phyloP scores from a whole-genome alignment of 1,140 invertebrate species.

The Cotesia glomerata region DNA sequence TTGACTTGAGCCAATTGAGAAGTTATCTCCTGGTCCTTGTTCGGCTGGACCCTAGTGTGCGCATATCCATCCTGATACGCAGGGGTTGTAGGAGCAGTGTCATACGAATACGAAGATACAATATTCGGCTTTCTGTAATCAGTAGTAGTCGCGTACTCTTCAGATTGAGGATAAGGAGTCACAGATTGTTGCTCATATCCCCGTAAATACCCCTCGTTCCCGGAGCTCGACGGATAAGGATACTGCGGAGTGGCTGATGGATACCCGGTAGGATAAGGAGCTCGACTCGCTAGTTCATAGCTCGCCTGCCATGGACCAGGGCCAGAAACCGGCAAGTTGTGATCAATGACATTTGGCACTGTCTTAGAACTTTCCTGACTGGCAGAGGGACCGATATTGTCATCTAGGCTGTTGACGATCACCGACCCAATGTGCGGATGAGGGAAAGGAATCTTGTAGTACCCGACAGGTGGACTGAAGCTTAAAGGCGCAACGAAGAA shows the following conservation, averaged over 20 bases:
- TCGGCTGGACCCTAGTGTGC: conserved; percentile 33
- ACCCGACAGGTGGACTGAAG: conserved; percentile 79
- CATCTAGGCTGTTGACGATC: conserved; percentile 67
- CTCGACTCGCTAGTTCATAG: conserved; percentile 42
- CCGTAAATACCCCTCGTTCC: background rate
- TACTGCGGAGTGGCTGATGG: conserved; percentile 47
- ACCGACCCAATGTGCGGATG: conserved; percentile 85
- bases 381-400: conserved; percentile 20
- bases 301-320: conserved; percentile 29
- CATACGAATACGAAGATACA: conserved; percentile 41
- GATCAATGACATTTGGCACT: conserved; percentile 46
- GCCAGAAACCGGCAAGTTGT: conserved; percentile 46
- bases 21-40: conserved; percentile 39
- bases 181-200: conserved; percentile 16
- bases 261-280: conserved; percentile 39
- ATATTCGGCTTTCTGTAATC: conserved; percentile 24
- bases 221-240: conserved; percentile 24
- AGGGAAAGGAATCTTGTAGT: conserved; percentile 82
- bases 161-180: conserved; percentile 32
- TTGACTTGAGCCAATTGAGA: conserved; percentile 44
- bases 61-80: conserved; percentile 35
- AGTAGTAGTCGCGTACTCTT: conserved; percentile 21
- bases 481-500: conserved; percentile 85
- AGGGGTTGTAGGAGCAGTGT: conserved; percentile 41
- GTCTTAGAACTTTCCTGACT: conserved; percentile 31